Conservation (phyloP, 2,888 invertebrate genomes). For the Lasioglossum villosulum region DNA sequence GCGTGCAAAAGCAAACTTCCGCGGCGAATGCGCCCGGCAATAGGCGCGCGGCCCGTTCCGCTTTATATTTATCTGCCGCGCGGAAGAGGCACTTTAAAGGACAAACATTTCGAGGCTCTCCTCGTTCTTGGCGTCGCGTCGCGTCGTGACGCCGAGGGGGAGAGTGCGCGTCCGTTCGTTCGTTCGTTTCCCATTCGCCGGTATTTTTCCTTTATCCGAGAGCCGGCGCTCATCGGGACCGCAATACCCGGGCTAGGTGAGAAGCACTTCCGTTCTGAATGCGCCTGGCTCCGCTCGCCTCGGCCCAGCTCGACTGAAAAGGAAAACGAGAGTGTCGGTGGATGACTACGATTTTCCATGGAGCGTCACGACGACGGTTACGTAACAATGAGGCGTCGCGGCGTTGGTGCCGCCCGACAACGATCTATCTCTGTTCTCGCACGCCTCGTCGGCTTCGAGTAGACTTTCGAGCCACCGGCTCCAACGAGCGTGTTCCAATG, state of each 20-base stretch:
- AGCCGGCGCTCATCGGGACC: slow-evolving; percentile 1
- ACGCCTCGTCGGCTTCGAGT: background rate
- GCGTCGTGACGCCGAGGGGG: slow-evolving; percentile 16
- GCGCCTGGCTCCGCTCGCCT: background rate
- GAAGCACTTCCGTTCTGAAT: slow-evolving; percentile 38
- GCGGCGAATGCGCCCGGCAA: slow-evolving; percentile 9
- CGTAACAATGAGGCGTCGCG: slow-evolving; percentile 73
- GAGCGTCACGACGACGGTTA: slow-evolving; percentile 65
- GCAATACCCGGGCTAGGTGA: slow-evolving; percentile 20
- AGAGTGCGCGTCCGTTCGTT: background rate
- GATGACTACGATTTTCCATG: slow-evolving; percentile 64
- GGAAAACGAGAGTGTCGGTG: slow-evolving; percentile 28
- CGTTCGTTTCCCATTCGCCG: slow-evolving; percentile 8
- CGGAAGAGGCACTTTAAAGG: slow-evolving; percentile 58
- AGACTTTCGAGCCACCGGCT: background rate
- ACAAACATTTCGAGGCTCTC: slow-evolving; percentile 59
- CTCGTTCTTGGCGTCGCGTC: slow-evolving; percentile 37
- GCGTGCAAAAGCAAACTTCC: slow-evolving; percentile 34
- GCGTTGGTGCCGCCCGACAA: slow-evolving; percentile 32
- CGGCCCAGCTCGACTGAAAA: slow-evolving; percentile 10
- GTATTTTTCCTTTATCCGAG: slow-evolving; percentile 15
- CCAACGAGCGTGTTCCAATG: slow-evolving; percentile 1
- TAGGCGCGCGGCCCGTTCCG: slow-evolving; percentile 9
- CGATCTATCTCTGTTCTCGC: slow-evolving; percentile 11
- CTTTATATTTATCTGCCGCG: slow-evolving; percentile 43